A percentile compares a stretch with the other conserved stretches of the same genome.
These are phyloP conservation scores for Xenopus borealis DNA, from an alignment of 2,113 vertebrate species.

Conservation along the genomic window DNA sequence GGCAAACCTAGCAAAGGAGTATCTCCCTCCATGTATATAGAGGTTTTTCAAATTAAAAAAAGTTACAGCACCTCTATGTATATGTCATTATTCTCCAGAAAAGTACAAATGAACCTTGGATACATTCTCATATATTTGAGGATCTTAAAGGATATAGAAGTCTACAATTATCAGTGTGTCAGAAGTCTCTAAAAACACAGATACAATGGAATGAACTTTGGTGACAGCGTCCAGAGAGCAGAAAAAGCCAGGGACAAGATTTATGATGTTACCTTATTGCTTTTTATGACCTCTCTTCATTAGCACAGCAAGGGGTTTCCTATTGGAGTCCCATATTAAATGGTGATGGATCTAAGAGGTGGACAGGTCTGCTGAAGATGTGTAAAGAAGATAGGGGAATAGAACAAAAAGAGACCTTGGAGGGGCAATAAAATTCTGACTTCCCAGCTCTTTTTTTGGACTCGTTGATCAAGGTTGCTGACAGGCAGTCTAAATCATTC, in stretches of 20 bases:
- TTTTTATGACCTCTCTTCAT: conserved; percentile 38
- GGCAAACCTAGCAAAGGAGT: too few species aligned
- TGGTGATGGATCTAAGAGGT: conserved; percentile 44
- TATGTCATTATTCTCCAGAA: too few species aligned
- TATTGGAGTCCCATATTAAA: conserved; percentile 33
- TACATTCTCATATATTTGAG: too few species aligned
- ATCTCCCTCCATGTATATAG: too few species aligned
- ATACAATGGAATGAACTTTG: conserved; percentile 39
- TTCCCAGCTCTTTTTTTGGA: conserved; percentile 29
- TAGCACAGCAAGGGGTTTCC: conserved; percentile 44
- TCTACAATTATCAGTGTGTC: conserved; percentile 14
- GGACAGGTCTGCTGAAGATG: conserved; percentile 46
- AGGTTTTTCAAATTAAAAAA: too few species aligned
- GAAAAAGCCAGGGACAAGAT: conserved; percentile 36
- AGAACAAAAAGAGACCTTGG: conserved; percentile 42
- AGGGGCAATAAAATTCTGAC: conserved; percentile 35
- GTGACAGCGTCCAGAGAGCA: conserved; percentile 7
- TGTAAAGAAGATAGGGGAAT: conserved; percentile 39
- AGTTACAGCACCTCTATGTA: too few species aligned
- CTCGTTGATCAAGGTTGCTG: conserved; percentile 44
- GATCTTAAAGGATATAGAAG: conserved; percentile 15
- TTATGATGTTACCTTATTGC: conserved; percentile 35
- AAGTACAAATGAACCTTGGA: too few species aligned
- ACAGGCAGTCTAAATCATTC: conserved; percentile 45
- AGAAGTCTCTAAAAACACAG: conserved; percentile 12